Evolutionary conservation across 2,888 invertebrate species (phyloP), one percentile per base, ranked within the genome.

Genomic region (Thymelicus lineola): DNA sequence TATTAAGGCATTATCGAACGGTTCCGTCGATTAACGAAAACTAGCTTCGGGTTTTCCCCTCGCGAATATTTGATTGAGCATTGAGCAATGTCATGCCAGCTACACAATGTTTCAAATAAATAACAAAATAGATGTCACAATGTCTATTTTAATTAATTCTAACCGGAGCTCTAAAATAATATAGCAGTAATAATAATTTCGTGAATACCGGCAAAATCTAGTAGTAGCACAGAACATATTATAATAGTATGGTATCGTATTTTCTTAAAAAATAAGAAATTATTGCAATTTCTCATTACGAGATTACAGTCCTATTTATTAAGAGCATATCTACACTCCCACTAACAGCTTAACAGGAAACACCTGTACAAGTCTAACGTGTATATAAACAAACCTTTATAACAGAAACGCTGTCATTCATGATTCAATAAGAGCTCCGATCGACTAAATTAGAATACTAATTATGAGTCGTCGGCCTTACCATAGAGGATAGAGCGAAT

Each of bases 401-500:
- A 28, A 64, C 55, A 60, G 45, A 66, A 66, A 74, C 55, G 62
- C 59, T 66, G 55, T 74, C 65, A 67, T 73, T 72, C 73, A 75
- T 74, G 63, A 67, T 73, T 72, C 73, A 75, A 59, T 73, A 79
- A 77, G 78, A 78, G 75, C 72, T 70, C 61, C 60, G 66, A 68
- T 53, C 70, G 75, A 72, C 74, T 75, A 72, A 70, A 76, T 78
- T 76, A 73, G 75, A 77, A 78, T 78, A 76, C 72, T 76, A 77
- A 79, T 76, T 64, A 70, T 70, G 71, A 75, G 76, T 71, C 65
- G 76, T 72, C 74, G 80, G 75, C 80, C 80, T 80, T 75, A 73
- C 72, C 57, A 58, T 66, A 72, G 76, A 76, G 61, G 75, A 76
- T 75, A 70, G 67, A 66, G 71, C 67, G 72, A 71, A 73, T 73